Evolutionary conservation across 2,888 invertebrate genomes (phyloP).

Genomic region (Drosophila cognata): DNA sequence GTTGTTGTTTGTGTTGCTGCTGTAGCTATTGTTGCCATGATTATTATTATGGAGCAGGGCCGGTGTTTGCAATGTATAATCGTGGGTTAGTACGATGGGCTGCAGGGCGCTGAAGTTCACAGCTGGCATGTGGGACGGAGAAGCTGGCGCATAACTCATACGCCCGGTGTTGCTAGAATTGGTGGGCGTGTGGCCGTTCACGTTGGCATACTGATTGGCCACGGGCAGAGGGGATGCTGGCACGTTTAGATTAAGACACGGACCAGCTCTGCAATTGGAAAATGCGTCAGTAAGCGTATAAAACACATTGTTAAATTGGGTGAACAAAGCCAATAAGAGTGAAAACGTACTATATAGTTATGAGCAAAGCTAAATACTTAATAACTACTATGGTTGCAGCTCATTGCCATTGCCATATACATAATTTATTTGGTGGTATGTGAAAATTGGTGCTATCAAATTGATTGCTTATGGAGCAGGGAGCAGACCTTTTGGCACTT

Average conservation of each 20-base stretch:
- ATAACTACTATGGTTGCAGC: constrained; percentile 23
- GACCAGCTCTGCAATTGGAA: constrained; percentile 56
- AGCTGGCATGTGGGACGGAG: constrained; percentile 49
- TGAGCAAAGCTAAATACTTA: constrained; percentile 14
- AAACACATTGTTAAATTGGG: background rate
- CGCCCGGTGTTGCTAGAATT: constrained; percentile 51
- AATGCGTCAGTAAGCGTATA: constrained; percentile 11
- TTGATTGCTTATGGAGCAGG: constrained; percentile 44
- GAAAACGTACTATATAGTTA: constrained; percentile 16
- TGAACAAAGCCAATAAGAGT: constrained; percentile 46
- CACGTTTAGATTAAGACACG: constrained; percentile 53
- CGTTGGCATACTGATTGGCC: constrained; percentile 24
- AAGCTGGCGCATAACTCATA: constrained; percentile 54
- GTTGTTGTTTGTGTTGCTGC: constrained; percentile 29
- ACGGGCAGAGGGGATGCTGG: constrained; percentile 41
- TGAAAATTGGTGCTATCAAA: constrained; percentile 28
- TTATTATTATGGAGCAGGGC: constrained; percentile 37
- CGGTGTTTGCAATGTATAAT: constrained; percentile 71
- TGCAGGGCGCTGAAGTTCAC: constrained; percentile 66
- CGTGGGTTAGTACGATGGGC: constrained; percentile 63
- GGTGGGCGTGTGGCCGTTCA: constrained; percentile 56
- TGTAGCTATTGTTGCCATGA: constrained; percentile 28
- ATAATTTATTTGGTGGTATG: constrained; percentile 15
- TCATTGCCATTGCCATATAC: constrained; percentile 16
- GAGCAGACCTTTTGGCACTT: constrained; percentile 62